Base-by-base conservation (phyloP, 2,888 invertebrate species). In the Copidosoma aretas region DNA sequence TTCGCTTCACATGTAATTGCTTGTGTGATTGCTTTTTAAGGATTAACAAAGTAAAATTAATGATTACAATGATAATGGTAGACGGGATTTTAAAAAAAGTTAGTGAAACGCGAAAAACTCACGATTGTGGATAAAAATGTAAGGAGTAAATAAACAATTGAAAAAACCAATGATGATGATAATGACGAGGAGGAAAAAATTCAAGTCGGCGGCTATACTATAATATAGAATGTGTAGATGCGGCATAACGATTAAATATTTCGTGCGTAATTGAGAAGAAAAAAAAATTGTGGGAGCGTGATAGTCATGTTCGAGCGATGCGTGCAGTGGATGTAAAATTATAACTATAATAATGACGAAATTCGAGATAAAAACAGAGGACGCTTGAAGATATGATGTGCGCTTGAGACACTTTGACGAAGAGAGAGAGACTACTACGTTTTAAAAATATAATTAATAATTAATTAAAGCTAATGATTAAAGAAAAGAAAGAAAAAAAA, bases 341-440 rank as follows among this genome's bases (percentile, higher is more conserved):
- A n/a, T n/a, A n/a, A n/a, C n/a, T n/a, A n/a, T n/a, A n/a, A 32
- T 3, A 8, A 32, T 5, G 8, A 32, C 3, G 8, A 32, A 32
- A 32, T 32, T 8, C 32, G 32, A 32, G 3, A 32, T 3, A 8
- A 32, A 32, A 3, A 8, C 32, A 32, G 32, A 32, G 32, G 32
- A 8, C 8, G 32, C 8, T 8, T 32, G 8, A 5, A 32, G 32
- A 8, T 32, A 8, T 32, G 32, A 32, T 32, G 32, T 32, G 32
- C 8, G 32, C 8, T 32, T 32, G 32, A 32, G n/a, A 51, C 57
- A 69, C 61, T 69, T 61, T 43, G 71, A 67, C 54, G 58, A 67
- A 69, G 72, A 72, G 72, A 73, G 73, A 75, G 75, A 74, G 75
- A 76, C 75, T 76, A 75, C 69, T 76, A 32, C 32, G 3, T 77